Evolutionary conservation across 2,888 invertebrate genomes (phyloP), one percentile per base, ranked within the genome.

Genomic region (Pherbina coryleti): DNA sequence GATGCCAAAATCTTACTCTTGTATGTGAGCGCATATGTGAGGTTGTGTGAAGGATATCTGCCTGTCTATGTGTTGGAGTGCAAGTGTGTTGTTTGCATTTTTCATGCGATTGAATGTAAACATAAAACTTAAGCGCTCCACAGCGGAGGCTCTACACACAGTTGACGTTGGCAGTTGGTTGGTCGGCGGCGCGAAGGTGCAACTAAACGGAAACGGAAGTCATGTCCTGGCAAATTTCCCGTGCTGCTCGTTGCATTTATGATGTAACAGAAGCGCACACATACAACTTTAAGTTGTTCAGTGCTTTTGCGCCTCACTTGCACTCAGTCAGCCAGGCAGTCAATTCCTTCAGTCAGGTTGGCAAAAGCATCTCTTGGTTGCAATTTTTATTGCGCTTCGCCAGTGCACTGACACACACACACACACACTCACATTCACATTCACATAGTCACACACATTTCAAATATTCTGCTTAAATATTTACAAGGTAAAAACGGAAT

Each of bases 101-200:
- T 80, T 81, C 78, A 83, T 83, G 79, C 81, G 79, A 81, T 83
- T 82, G 81, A 81, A 82, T 79, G 82, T 80, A 81, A 82, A 81
- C 81, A 79, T 79, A 80, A 78, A 78, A 78, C 60, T 60, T 37
- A 64, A 60, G 62, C 62, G 67, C 55, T 55, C 55, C 72, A 17
- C 2, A 14, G 72, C 55, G 72, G 55, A n/a, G 72, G 53, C 44
- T 44, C 44, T 44, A 44, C 44, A 44, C 7, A 44, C 7, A 44
- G 44, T 44, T 44, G 44, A 44, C 44, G 44, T 44, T 11, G 44
- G 11, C 44, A 44, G 44, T 28, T 8, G 64, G 64, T 64, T n/a
- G 64, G 22, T 60, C 25, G 11, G 19, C 64, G 11, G 17, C 31
- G 64, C n/a, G 3, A 28, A n/a, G n/a, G n/a, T 64, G 17, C 31